Conservation (phyloP, 2,797 vertebrate genomes). For the Ctenosaura bakeri region DNA sequence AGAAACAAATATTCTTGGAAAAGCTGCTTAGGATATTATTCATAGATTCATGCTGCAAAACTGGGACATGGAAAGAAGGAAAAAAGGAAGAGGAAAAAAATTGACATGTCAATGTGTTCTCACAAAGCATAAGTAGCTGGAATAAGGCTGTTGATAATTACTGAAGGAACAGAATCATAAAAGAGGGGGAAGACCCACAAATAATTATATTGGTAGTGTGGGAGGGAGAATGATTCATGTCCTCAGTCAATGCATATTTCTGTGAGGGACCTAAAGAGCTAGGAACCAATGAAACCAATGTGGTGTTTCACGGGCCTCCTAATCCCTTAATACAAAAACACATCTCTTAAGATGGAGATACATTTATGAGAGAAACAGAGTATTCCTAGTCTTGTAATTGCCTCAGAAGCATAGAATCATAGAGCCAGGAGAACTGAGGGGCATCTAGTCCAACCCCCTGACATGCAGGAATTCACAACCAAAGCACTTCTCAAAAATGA, state of each 20-base stretch:
- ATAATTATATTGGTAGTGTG: neutral
- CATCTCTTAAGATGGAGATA: constrained; percentile 53
- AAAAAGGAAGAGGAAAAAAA: neutral
- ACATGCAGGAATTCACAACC: no score
- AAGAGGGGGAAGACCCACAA: constrained; percentile 54
- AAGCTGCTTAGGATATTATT: constrained; percentile 58
- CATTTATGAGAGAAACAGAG: neutral
- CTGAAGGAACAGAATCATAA: constrained; percentile 75
- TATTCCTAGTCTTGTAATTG: neutral
- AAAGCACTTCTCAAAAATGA: no score
- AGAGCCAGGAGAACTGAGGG: neutral
- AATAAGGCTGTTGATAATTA: constrained; percentile 67
- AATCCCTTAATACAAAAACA: constrained; percentile 44
- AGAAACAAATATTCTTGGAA: constrained; percentile 57
- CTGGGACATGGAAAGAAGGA: constrained; percentile 54
- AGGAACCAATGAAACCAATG: constrained; percentile 61
- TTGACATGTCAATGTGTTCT: constrained; percentile 65
- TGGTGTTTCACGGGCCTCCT: constrained; percentile 48
- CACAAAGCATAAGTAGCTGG: constrained; percentile 74
- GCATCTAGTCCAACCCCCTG: no score
- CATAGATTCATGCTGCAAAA: constrained; percentile 60
- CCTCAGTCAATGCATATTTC: neutral
- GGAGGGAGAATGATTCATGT: neutral
- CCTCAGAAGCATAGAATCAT: neutral
- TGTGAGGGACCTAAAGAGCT: constrained; percentile 65